Percentiles rank a stretch among this genome's conserved stretches.
Evolutionary conservation across 2,113 vertebrate species (phyloP).

Genomic region (Cephalopholis sonnerati): DNA sequence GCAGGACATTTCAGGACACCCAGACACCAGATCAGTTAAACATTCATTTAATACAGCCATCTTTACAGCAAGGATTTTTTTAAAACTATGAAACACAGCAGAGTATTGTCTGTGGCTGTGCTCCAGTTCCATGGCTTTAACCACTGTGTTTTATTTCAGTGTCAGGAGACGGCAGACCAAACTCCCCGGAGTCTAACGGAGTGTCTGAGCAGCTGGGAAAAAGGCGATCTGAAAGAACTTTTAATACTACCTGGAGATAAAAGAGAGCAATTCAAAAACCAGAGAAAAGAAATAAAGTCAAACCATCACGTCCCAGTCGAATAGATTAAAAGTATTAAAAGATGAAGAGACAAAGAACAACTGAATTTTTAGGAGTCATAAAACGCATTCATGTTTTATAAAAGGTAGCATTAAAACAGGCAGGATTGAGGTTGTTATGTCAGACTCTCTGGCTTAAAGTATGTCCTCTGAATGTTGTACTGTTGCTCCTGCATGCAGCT

Average conservation of each 20-base stretch:
- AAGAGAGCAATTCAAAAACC: neutral
- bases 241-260: conserved; percentile 17
- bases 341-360: neutral
- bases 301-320: neutral
- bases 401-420: neutral
- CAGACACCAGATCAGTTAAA: neutral
- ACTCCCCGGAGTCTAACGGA: conserved; percentile 21
- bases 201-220: conserved; percentile 22
- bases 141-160: conserved; percentile 52
- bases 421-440: neutral
- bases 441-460: too few species aligned
- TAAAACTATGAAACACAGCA: conserved; percentile 32
- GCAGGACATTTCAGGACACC: neutral
- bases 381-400: neutral
- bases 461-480: too few species aligned
- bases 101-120: conserved; percentile 48
- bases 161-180: conserved; percentile 16
- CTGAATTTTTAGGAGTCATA: neutral
- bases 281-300: neutral
- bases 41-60: conserved; percentile 11
- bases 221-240: conserved; percentile 3
- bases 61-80: conserved; percentile 20
- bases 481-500: too few species aligned
- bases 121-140: conserved; percentile 49
- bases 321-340: neutral